A percentile compares a stretch with the other conserved stretches of the same genome.
These are phyloP conservation scores for Cherax quadricarinatus DNA, from an alignment of 1,140 invertebrate genomes.

Conservation along the genomic window DNA sequence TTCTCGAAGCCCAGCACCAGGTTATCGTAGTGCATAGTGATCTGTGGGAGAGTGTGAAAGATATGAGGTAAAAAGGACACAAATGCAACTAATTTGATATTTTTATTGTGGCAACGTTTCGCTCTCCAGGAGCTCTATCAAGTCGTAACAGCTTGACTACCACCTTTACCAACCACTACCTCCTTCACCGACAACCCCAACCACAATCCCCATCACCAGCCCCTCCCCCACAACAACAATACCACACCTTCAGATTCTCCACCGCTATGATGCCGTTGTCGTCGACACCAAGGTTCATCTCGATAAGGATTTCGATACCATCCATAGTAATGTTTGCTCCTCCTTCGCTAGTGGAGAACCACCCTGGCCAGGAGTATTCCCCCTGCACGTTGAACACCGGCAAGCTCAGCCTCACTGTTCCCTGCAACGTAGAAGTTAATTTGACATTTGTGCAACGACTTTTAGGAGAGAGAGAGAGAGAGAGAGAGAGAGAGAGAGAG, in stretches of 20 bases:
- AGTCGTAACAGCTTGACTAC: neutral
- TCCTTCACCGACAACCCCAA: neutral
- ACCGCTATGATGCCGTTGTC: neutral
- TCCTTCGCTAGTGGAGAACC: constrained; percentile 29
- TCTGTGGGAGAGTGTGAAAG: neutral
- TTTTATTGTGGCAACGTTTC: too few species aligned
- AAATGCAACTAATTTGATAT: too few species aligned
- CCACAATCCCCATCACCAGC: neutral
- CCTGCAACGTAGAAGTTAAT: neutral
- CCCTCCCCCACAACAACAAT: neutral
- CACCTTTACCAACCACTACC: neutral
- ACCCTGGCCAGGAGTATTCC: constrained; percentile 41
- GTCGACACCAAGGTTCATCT: constrained; percentile 29
- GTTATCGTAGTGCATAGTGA: constrained; percentile 24
- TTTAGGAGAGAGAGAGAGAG: too few species aligned
- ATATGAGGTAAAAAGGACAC: too few species aligned
- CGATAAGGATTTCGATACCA: constrained; percentile 11
- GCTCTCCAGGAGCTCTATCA: neutral
- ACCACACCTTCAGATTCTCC: neutral
- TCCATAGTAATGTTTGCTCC: constrained; percentile 28
- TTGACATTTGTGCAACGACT: neutral
- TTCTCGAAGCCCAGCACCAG: constrained; percentile 18
- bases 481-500: too few species aligned
- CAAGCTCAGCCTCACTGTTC: constrained; percentile 7
- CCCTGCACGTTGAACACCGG: constrained; percentile 14